Evolutionary conservation across 2,797 vertebrate species (phyloP).

Genomic region (Alauda arvensis): DNA sequence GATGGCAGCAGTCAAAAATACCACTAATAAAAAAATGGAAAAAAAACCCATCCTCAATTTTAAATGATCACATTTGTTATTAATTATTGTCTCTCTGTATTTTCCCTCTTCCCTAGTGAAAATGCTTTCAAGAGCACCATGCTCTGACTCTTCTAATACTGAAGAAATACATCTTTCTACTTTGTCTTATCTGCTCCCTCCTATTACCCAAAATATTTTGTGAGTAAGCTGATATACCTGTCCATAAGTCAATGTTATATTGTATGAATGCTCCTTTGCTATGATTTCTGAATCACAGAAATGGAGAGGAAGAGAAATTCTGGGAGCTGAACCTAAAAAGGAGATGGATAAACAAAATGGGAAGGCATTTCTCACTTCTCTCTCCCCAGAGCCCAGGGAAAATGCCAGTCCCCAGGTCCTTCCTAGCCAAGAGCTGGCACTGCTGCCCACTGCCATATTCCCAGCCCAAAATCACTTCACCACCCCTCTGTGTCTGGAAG

Average conservation of each 20-base stretch:
- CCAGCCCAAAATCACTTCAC: background rate
- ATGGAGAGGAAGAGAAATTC: background rate
- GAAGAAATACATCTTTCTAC: background rate
- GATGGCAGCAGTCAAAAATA: constrained; percentile 17
- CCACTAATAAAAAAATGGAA: background rate
- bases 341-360: background rate
- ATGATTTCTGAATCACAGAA: background rate
- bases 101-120: background rate
- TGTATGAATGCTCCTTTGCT: background rate
- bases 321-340: background rate
- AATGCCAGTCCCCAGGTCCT: background rate
- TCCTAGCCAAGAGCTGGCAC: background rate
- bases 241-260: background rate
- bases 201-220: background rate
- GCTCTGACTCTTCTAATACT: background rate
- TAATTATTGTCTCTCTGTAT: constrained; percentile 11
- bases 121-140: background rate
- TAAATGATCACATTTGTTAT: constrained; percentile 1
- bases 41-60: background rate
- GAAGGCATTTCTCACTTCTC: background rate
- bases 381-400: background rate
- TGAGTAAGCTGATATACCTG: background rate
- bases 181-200: background rate
- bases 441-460: background rate
- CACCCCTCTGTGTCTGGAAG: fast-evolving